Conservation (phyloP, 1,140 invertebrate species). For the Ctenoplectra terminalis region DNA sequence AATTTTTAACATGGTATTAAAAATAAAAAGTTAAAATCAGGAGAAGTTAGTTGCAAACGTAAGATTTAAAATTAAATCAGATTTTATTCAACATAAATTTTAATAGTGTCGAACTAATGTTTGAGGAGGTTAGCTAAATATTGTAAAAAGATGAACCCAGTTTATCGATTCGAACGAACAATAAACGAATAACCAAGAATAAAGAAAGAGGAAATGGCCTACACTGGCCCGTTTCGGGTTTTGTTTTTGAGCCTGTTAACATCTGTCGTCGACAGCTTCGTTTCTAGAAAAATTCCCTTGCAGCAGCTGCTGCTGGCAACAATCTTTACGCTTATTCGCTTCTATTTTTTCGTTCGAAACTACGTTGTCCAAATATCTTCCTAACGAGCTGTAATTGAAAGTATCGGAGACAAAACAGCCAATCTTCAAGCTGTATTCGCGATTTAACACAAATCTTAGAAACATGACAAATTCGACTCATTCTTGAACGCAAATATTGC, state of each 20-base stretch:
- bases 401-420: neutral
- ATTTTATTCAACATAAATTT: no score
- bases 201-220: slow-evolving; percentile 9
- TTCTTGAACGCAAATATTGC: no score
- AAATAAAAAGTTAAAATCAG: no score
- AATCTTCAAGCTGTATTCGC: neutral
- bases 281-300: slow-evolving; percentile 45
- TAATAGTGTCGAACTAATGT: no score
- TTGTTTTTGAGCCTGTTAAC: slow-evolving; percentile 58
- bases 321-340: slow-evolving; percentile 35
- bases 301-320: slow-evolving; percentile 48
- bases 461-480: neutral
- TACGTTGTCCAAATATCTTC: neutral
- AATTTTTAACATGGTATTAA: no score
- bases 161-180: neutral
- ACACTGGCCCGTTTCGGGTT: slow-evolving; percentile 33
- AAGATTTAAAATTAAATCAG: no score
- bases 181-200: slow-evolving; percentile 7
- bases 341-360: slow-evolving; percentile 25
- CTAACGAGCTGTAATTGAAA: slow-evolving; percentile 21
- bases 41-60: no score
- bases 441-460: neutral
- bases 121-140: no score
- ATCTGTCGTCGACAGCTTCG: slow-evolving; percentile 60
- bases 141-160: neutral